Base-by-base conservation (phyloP, 1,140 invertebrate species). In the Sycophila sp. region DNA sequence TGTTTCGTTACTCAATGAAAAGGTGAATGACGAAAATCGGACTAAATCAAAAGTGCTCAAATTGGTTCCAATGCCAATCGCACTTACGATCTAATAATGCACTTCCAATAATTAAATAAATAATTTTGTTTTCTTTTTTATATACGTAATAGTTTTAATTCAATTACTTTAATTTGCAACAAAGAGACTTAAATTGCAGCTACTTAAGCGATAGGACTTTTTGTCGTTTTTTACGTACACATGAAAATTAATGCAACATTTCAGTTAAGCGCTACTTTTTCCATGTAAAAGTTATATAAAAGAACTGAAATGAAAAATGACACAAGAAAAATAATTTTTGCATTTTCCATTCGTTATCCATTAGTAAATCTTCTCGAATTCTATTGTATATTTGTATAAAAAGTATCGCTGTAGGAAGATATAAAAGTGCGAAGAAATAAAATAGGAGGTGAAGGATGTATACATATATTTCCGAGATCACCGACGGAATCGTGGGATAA, bases 131-230 rank as follows among this genome's bases (percentile, higher is more conserved):
- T n/a, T n/a, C 4, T 19, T 45, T 5, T 45, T 1, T 15, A 3
- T n/a, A n/a, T 19, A 45, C 2, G n/a, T 1, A n/a, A 45, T 7
- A 10, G 8, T 49, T 24, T n/a, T 63, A 0, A 34, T 15, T n/a
- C 17, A 15, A 22, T 45, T 45, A 49, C 8, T 15, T 62, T 13
- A 32, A 60, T 47, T 63, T 47, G 19, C 0, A 63, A 63, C 1
- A 24, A 4, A 32, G 38, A 58, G 17, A 67, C 38, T 56, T 56
- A 32, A 56, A 58, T 24, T 30, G 10, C 17, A n/a, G 36, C 36
- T 67, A 67, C 65, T 58, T 67, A 67, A 62, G 10, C 4, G 11
- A 56, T 45, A 32, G n/a, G 19, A 47, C 11, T 1, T 30, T 53
- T 10, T 2, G 17, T 7, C 17, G n/a, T 2, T 17, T 51, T 51